phyloP scores from a whole-genome alignment of 2,797 vertebrate species.

The Sylvilagus floridanus region DNA sequence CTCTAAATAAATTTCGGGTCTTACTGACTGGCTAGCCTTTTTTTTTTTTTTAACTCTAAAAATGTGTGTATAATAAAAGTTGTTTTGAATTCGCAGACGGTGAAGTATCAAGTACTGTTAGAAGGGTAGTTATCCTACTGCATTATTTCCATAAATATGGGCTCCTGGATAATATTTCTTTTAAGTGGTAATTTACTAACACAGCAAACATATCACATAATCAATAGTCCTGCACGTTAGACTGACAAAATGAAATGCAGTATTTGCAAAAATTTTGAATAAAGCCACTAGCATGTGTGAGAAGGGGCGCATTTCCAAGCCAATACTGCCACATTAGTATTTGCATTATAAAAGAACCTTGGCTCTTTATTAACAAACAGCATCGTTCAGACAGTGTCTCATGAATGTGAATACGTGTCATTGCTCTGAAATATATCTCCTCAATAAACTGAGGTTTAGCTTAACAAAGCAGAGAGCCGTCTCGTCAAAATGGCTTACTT shows the following conservation, averaged over 20 bases:
- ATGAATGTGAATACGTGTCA: not conserved
- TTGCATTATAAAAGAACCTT: constrained; percentile 20
- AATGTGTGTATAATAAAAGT: constrained; percentile 24
- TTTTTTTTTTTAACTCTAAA: not conserved
- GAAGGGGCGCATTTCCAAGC: constrained; percentile 7
- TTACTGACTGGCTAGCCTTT: constrained; percentile 1
- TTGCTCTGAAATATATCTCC: not conserved
- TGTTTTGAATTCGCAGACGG: constrained; percentile 41
- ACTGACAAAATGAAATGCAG: constrained; percentile 23
- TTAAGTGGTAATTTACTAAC: constrained; percentile 59
- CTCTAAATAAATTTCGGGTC: not conserved
- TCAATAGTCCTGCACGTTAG: not conserved
- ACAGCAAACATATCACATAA: not conserved
- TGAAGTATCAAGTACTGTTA: constrained; percentile 36
- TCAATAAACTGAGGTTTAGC: not conserved
- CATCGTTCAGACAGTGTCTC: not conserved
- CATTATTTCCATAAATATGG: constrained; percentile 53
- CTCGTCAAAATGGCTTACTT: not conserved
- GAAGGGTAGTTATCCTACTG: constrained; percentile 48
- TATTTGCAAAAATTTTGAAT: not conserved
- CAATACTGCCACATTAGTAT: not conserved
- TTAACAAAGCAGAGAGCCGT: not conserved
- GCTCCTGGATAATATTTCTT: constrained; percentile 37
- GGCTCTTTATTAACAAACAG: not conserved
- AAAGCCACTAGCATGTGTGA: not conserved